Evolutionary conservation across 2,888 invertebrate species (phyloP).

Genomic region (Pristionchus entomophagus): DNA sequence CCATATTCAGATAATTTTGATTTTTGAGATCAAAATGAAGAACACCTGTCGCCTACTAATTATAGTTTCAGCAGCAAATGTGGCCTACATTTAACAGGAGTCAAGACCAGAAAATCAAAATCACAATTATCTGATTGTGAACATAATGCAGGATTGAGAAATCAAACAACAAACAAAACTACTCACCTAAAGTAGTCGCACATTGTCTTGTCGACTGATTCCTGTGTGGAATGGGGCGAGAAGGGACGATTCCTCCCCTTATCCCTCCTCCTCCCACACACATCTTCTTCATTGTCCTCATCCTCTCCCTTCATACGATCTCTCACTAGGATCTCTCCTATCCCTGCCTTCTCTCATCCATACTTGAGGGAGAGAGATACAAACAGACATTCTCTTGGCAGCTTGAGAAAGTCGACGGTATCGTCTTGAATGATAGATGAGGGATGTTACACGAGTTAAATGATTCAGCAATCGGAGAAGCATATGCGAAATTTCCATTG

Average conservation of each 20-base stretch:
- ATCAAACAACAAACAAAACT: too few species aligned
- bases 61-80: too few species aligned
- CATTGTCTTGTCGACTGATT: slow-evolving; percentile 14
- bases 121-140: too few species aligned
- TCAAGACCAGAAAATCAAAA: too few species aligned
- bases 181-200: slow-evolving; percentile 28
- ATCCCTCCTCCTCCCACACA: slow-evolving; percentile 36
- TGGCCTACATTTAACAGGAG: too few species aligned
- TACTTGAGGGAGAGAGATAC: slow-evolving; percentile 27
- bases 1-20: too few species aligned
- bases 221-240: background rate
- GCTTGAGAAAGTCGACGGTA: slow-evolving; percentile 17
- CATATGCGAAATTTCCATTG: background rate
- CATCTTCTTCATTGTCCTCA: too few species aligned
- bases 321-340: background rate
- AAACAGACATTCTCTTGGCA: slow-evolving; percentile 35
- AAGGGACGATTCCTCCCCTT: slow-evolving; percentile 2
- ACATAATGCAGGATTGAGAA: too few species aligned
- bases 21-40: too few species aligned
- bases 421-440: background rate
- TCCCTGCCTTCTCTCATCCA: background rate
- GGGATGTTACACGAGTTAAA: background rate
- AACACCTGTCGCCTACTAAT: too few species aligned
- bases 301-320: background rate
- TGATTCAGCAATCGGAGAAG: background rate